Evolutionary conservation across 2,888 invertebrate species (phyloP), one percentile per base, ranked within the genome.

Genomic region (Rhagonycha lutea): DNA sequence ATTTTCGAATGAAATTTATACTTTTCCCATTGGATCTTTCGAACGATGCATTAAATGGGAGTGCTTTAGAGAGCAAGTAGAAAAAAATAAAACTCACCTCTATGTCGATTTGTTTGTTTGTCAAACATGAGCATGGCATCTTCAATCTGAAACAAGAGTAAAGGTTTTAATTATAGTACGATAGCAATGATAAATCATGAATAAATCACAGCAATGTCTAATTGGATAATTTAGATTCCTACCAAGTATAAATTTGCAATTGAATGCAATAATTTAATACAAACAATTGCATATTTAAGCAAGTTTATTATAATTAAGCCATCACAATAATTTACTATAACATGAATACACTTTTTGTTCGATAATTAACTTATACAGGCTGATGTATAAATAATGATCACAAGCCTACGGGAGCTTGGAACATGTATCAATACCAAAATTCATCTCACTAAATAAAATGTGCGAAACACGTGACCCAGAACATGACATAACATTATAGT

Each of bases 101-200:
- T 95, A 92, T 99, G 99, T 91, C 99, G 95, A 92, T 99, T 99
- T 88, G 99, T 99, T 89, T 98, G 98, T 93, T 99, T 99, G 91
- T 99, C 99, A 91, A 99, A 99, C 99, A 99, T 99, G 89, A 99
- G 93, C 99, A 99, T 99, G 86, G 99, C 98, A 89, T 98, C 98
- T 90, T 98, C 98, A 89, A 98, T 98, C 98, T 98, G 95, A 79
- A 96, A 96, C 89, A 90, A 90, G 87, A 88, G 83, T 18, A 63
- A 73, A 47, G 11, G 32, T 26, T 47, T 18, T 61, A 14, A 70
- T 67, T 68, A 69, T 23, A 47, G n/a, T 5, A 47, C n/a, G 47
- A 47, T 47, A 47, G 47, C n/a, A 47, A 7, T n/a, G 47, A 47
- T 47, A 65, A 29, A 68, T 26, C 9, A 32, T 26, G 7, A 29